Evolutionary conservation across 2,113 vertebrate species (phyloP).

Genomic region (Scophthalmus maximus): DNA sequence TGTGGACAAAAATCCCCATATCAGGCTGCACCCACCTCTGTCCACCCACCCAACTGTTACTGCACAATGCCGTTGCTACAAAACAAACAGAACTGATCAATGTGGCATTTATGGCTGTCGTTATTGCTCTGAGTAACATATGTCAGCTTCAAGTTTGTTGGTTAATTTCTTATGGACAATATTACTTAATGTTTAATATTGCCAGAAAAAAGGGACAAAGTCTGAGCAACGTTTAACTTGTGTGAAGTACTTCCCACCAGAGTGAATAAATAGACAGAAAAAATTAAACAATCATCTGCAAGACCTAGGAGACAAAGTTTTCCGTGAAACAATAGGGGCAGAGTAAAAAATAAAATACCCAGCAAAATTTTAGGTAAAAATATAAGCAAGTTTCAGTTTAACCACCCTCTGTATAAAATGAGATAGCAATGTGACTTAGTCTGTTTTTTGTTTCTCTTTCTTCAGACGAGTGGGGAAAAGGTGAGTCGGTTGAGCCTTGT

Average conservation of each 20-base stretch:
- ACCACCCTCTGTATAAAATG: background rate
- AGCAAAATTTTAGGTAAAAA: no score
- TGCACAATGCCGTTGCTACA: background rate
- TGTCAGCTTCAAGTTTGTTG: background rate
- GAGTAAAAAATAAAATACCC: no score
- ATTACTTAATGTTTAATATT: background rate
- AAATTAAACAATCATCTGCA: no score
- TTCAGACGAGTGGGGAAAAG: constrained; percentile 95
- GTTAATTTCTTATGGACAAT: no score
- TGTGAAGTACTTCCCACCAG: background rate
- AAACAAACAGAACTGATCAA: background rate
- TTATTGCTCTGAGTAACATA: background rate
- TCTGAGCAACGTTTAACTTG: background rate
- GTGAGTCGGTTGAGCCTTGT: constrained; percentile 97
- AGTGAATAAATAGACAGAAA: no score
- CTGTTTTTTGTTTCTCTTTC: background rate
- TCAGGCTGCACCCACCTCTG: background rate
- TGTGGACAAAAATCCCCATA: background rate
- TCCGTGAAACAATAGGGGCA: no score
- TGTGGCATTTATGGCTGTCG: constrained; percentile 5
- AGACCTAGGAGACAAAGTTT: no score
- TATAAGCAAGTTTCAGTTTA: background rate
- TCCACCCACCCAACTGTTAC: background rate
- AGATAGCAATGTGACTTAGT: background rate
- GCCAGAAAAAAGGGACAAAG: background rate